Evolutionary conservation across 2,888 invertebrate species (phyloP), one percentile per base, ranked within the genome.

Genomic region (Globia sparganii): DNA sequence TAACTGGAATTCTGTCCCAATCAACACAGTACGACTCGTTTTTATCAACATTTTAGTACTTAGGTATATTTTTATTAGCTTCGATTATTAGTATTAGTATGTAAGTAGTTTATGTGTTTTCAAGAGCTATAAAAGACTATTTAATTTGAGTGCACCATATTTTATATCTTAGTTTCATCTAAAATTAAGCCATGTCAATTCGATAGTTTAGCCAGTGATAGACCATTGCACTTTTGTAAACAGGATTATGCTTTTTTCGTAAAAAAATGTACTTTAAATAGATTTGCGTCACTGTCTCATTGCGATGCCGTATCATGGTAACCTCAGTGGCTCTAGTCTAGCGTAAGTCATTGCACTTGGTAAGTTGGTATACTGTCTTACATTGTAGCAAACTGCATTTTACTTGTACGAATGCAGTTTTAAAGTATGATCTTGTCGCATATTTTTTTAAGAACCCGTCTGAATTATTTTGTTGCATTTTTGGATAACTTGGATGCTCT

Each of bases 311-410:
- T 68, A 62, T 43, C 34, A 21, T 46, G 21, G 53, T 59, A 56
- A 67, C 58, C 59, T 59, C 43, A 53, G 53, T 56, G 58, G 56
- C 21, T 66, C 53, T 53, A 74, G 56, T 71, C 62, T 72, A 69
- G 25, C 15, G 61, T 18, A 61, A 40, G 80, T 72, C 66, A 64
- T 72, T 84, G 81, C 73, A 84, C 85, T 71, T 80, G 37, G n/a
- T 43, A 28, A 80, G 75, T 61, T 84, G 31, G 31, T 34, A 25
- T 28, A 13, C 34, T 56, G 8, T 53, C 37, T 73, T 66, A 84
- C 75, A 66, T 62, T 84, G 80, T 83, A 79, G 46, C 58, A 70
- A 84, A 70, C 66, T 73, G 64, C 62, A 58, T 83, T 75, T 75
- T 69, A 43, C 68, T 71, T 75, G 59, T 40, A 74, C n/a, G 1